Evolutionary conservation across 2,888 invertebrate genomes (phyloP).

Genomic region (Apodemia zela): DNA sequence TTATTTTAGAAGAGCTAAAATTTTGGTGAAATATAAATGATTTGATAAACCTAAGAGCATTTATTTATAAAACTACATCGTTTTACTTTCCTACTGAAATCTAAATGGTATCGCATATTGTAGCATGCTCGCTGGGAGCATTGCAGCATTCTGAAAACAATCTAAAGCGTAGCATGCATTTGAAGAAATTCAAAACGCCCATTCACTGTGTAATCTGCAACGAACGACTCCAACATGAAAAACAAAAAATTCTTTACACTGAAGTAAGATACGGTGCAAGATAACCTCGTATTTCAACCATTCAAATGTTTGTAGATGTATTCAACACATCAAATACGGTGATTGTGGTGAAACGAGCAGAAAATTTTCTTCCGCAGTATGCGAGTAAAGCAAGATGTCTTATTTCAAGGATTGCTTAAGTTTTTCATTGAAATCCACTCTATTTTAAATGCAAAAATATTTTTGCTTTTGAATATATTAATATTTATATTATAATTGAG

Average conservation of each 20-base stretch:
- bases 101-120: slow-evolving; percentile 8
- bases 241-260: slow-evolving; percentile 4
- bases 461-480: no score
- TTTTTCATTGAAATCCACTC: background rate
- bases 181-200: slow-evolving; percentile 12
- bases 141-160: slow-evolving; percentile 8
- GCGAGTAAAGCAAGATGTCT: background rate
- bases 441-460: background rate
- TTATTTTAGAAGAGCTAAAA: no score
- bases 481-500: no score
- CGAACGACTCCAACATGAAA: slow-evolving; percentile 13
- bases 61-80: background rate
- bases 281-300: slow-evolving; percentile 13
- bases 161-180: slow-evolving; percentile 12
- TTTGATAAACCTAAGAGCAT: background rate
- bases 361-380: slow-evolving; percentile 10
- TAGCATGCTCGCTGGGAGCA: slow-evolving; percentile 10
- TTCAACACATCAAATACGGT: slow-evolving; percentile 9
- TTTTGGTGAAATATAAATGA: no score
- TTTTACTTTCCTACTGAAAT: background rate
- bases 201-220: slow-evolving; percentile 13
- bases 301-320: slow-evolving; percentile 14
- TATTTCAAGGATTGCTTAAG: background rate
- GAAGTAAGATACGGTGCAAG: slow-evolving; percentile 10
- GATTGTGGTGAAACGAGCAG: slow-evolving; percentile 10